phyloP scores from a whole-genome alignment of 1,140 invertebrate genomes.

The Liolophura sinensis region DNA sequence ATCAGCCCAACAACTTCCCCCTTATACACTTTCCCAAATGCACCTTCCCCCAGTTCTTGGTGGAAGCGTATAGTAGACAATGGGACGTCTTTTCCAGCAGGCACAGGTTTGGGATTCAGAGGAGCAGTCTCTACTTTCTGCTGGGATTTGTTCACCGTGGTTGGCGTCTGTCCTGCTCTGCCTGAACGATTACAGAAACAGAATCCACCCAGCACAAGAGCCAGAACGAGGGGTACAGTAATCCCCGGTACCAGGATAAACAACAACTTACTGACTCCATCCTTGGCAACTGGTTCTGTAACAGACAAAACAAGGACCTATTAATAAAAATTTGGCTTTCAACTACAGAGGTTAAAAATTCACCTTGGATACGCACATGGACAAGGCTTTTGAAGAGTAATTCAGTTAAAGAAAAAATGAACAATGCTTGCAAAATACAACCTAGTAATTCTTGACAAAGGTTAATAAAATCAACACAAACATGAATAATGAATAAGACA shows the following conservation, averaged over 20 bases:
- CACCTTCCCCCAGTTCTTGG: constrained; percentile 94
- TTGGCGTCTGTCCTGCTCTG: constrained; percentile 23
- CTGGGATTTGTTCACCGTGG: constrained; percentile 24
- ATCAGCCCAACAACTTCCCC: constrained; percentile 76
- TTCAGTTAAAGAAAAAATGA: too few species aligned
- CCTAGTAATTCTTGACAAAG: too few species aligned
- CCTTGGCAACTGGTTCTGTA: constrained; percentile 15
- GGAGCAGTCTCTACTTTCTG: constrained; percentile 27
- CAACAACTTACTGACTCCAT: constrained; percentile 54
- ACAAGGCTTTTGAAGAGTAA: too few species aligned
- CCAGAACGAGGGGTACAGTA: constrained; percentile 60
- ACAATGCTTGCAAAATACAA: too few species aligned
- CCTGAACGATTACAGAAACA: constrained; percentile 50
- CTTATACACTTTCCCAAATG: constrained; percentile 83
- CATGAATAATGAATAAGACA: too few species aligned
- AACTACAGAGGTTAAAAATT: too few species aligned
- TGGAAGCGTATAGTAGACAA: constrained; percentile 83
- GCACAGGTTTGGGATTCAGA: constrained; percentile 40
- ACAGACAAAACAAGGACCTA: too few species aligned
- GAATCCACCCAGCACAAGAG: constrained; percentile 61
- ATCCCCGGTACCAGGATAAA: constrained; percentile 64
- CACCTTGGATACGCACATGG: too few species aligned
- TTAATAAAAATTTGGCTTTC: too few species aligned
- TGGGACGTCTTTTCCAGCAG: constrained; percentile 62
- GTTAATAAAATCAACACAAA: too few species aligned